These are phyloP conservation scores for Adelges cooleyi DNA, from an alignment of 1,140 invertebrate genomes.

Conservation along the genomic window DNA sequence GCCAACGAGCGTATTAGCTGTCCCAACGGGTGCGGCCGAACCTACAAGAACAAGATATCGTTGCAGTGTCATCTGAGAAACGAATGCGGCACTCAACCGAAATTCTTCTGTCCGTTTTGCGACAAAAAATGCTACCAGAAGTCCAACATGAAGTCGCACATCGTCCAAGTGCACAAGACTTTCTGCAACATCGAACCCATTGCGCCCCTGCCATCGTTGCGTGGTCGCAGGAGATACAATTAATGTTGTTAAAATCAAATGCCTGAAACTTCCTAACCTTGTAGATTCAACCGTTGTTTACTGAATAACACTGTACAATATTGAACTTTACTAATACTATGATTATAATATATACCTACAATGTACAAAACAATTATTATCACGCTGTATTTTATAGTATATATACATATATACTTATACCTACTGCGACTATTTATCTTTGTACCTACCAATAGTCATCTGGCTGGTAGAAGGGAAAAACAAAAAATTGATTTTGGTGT, in stretches of 20 bases:
- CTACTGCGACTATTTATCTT: no score
- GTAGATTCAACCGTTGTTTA: no score
- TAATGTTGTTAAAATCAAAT: background rate
- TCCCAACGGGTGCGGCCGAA: conserved; percentile 29
- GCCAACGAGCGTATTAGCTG: conserved; percentile 8
- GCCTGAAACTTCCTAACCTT: no score
- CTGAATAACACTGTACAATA: no score
- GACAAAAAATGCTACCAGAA: conserved; percentile 28
- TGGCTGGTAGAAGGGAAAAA: no score
- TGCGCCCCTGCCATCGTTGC: conserved; percentile 7
- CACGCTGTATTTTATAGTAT: no score
- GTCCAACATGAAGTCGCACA: conserved; percentile 24
- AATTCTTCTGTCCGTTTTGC: conserved; percentile 42
- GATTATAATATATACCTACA: no score
- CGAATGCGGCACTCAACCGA: conserved; percentile 43
- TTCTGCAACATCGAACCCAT: conserved; percentile 26
- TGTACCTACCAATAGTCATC: no score
- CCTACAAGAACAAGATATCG: conserved; percentile 33
- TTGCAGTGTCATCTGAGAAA: conserved; percentile 41
- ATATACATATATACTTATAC: no score
- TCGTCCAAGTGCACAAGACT: conserved; percentile 20
- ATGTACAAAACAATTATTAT: no score
- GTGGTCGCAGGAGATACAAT: conserved; percentile 4
- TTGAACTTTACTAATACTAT: no score
- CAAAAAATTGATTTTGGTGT: no score